Percentiles rank a stretch among this genome's conserved stretches.
These are phyloP conservation scores for Pseudomyrmex pallidus DNA, from an alignment of 1,140 invertebrate species.

Conservation along the genomic window DNA sequence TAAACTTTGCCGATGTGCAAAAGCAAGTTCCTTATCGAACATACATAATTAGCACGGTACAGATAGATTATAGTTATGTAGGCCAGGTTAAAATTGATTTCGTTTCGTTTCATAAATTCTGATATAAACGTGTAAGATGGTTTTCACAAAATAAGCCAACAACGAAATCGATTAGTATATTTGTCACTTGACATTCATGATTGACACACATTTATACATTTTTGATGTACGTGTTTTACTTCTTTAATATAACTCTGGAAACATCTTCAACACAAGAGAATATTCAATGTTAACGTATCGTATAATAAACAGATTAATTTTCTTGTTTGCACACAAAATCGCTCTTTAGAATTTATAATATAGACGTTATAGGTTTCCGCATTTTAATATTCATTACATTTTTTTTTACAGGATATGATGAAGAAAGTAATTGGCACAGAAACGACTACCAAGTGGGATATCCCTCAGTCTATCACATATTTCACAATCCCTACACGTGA, in stretches of 20 bases:
- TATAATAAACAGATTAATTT: no score
- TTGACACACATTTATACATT: slow-evolving; percentile 1
- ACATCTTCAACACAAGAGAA: slow-evolving; percentile 3
- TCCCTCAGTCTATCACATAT: slow-evolving; percentile 67
- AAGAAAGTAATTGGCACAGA: slow-evolving; percentile 82
- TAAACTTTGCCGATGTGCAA: neutral
- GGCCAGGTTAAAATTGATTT: slow-evolving; percentile 11
- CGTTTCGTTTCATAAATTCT: slow-evolving; percentile 2
- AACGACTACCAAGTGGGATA: slow-evolving; percentile 76
- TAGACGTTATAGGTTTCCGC: neutral
- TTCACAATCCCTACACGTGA: slow-evolving; percentile 71
- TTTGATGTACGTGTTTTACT: neutral
- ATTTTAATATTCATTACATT: neutral
- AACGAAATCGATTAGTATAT: no score
- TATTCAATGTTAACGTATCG: no score
- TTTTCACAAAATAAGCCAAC: no score
- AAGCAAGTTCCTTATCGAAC: neutral
- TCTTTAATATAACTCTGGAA: slow-evolving; percentile 3
- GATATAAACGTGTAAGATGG: slow-evolving; percentile 4
- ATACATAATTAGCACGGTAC: neutral
- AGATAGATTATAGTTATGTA: slow-evolving; percentile 7
- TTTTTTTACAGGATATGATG: slow-evolving; percentile 78
- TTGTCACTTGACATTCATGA: neutral
- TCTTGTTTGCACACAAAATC: no score
- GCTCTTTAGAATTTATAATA: slow-evolving; percentile 1